Evolutionary conservation across 64 coral and sea anemone genomes (phyloP).

Genomic region (Porites lutea): DNA sequence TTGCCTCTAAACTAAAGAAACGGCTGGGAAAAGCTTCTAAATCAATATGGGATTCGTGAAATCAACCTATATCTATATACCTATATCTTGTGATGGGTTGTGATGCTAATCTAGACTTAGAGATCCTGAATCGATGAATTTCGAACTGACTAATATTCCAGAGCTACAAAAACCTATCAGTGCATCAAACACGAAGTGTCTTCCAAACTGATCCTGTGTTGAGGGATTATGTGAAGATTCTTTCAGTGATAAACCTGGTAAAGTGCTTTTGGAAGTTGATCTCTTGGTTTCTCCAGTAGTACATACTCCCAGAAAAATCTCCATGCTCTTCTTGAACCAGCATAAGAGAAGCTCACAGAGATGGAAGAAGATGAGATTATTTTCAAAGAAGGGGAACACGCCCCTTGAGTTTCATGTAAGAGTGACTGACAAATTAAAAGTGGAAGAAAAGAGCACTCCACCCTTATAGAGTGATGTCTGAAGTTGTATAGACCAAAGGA

Average conservation of each 20-base stretch:
- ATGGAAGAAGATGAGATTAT: constrained; percentile 75
- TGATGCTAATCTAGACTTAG: constrained; percentile 50
- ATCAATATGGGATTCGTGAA: not conserved
- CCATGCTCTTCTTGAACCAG: constrained; percentile 27
- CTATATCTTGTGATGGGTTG: constrained; percentile 66
- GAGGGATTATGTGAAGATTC: not conserved
- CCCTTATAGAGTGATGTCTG: constrained; percentile 11
- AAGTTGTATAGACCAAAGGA: constrained; percentile 40
- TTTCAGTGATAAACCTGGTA: constrained; percentile 43
- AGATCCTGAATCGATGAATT: constrained; percentile 31
- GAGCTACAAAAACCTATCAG: not conserved
- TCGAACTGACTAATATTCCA: constrained; percentile 18
- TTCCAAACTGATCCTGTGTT: constrained; percentile 26
- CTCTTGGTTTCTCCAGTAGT: constrained; percentile 26
- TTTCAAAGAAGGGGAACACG: constrained; percentile 58
- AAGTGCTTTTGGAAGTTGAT: constrained; percentile 39
- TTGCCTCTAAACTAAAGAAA: not conserved
- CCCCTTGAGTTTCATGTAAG: constrained; percentile 53
- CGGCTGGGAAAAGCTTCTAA: not conserved
- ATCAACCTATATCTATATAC: too few species aligned
- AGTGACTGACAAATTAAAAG: constrained; percentile 67
- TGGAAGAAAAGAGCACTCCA: constrained; percentile 21
- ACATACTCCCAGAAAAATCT: constrained; percentile 31
- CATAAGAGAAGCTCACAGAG: constrained; percentile 35
- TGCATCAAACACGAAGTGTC: not conserved